phyloP scores from a whole-genome alignment of 1,140 invertebrate species.

The Drosophila paulistorum region DNA sequence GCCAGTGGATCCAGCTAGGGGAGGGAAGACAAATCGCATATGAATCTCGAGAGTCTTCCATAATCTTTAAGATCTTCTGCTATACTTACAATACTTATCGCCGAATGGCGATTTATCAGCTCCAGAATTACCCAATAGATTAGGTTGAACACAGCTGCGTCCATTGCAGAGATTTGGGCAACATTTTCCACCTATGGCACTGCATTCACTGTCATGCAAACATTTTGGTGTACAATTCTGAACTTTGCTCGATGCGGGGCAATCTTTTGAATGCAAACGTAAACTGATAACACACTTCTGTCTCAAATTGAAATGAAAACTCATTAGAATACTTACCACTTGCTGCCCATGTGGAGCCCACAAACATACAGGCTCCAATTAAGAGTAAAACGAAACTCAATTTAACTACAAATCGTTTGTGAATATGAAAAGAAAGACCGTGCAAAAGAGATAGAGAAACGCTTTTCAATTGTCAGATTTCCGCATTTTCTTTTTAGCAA shows the following conservation, averaged over 20 bases:
- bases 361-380: conserved; percentile 47
- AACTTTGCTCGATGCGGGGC: conserved; percentile 86
- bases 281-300: not conserved
- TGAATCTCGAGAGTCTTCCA: not conserved
- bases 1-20: conserved; percentile 84
- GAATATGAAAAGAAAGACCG: too few species aligned
- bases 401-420: conserved; percentile 25
- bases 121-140: conserved; percentile 73
- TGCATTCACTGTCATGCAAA: conserved; percentile 87
- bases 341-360: conserved; percentile 44
- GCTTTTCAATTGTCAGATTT: conserved; percentile 34
- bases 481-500: conserved; percentile 42
- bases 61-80: too few species aligned
- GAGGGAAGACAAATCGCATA: not conserved
- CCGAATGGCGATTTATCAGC: conserved; percentile 70
- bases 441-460: conserved; percentile 3
- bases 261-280: conserved; percentile 73
- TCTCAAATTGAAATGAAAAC: not conserved
- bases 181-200: conserved; percentile 85
- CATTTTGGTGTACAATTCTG: conserved; percentile 87
- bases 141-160: conserved; percentile 86
- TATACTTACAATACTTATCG: conserved; percentile 78
- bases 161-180: conserved; percentile 88
- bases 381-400: conserved; percentile 45
- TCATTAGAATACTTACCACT: conserved; percentile 54